Evolutionary conservation across 2,797 vertebrate genomes (phyloP).

Genomic region (Esox masquinongy): DNA sequence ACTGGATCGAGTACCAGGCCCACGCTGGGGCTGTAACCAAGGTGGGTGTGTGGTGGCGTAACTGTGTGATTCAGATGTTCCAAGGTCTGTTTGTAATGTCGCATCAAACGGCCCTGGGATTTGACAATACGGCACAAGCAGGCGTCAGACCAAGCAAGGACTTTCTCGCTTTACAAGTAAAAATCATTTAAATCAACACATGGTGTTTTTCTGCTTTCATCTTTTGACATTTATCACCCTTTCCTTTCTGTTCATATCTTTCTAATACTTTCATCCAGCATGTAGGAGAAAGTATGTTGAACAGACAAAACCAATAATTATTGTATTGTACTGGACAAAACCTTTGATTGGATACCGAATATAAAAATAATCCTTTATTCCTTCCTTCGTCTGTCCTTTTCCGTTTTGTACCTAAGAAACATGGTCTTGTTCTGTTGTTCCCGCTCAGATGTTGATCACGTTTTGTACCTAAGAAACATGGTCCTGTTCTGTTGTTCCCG

Average conservation of each 20-base stretch:
- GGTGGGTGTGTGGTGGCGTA: conserved; percentile 64
- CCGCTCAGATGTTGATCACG: conserved; percentile 84
- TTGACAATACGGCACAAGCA: too few relatives aligned
- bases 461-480: conserved; percentile 30
- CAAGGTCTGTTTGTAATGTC: neutral
- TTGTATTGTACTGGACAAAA: neutral
- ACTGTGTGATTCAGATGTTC: neutral
- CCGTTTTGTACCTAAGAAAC: neutral
- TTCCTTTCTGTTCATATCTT: neutral
- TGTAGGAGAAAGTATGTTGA: neutral
- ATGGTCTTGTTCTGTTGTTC: neutral
- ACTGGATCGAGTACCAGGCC: conserved; percentile 86
- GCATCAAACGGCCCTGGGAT: too few relatives aligned
- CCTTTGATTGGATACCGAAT: neutral
- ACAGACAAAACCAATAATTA: too few relatives aligned
- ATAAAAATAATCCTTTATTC: neutral
- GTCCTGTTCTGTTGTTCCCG: neutral
- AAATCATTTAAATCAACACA: neutral
- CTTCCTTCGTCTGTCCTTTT: neutral
- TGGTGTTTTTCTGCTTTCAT: neutral
- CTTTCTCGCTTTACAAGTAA: neutral
- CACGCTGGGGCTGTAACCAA: conserved; percentile 87
- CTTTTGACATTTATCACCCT: neutral
- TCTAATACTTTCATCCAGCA: neutral
- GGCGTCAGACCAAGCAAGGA: neutral